Conservation (phyloP, 2,797 vertebrate species). For the Glossophaga mutica region DNA sequence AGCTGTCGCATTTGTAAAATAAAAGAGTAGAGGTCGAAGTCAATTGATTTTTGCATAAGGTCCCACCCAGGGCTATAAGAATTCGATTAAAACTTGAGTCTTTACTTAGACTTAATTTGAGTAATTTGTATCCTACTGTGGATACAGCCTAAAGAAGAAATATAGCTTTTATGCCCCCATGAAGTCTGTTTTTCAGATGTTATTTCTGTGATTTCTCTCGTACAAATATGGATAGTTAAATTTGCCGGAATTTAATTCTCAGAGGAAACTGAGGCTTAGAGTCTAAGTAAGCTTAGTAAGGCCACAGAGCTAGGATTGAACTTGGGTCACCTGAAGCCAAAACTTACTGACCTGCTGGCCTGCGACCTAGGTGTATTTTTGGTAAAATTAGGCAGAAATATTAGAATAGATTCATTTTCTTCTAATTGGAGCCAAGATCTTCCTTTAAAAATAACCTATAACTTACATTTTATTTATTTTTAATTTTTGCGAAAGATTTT, state of each 20-base stretch:
- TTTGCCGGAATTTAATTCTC: too few species aligned
- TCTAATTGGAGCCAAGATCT: neutral
- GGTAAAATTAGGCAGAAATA: neutral
- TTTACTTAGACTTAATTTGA: neutral
- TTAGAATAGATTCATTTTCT: neutral
- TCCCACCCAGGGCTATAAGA: neutral
- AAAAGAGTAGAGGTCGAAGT: neutral
- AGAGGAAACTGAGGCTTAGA: neutral
- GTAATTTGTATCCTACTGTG: neutral
- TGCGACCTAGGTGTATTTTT: neutral
- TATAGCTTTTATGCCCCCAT: neutral
- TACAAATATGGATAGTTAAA: neutral
- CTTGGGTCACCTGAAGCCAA: neutral
- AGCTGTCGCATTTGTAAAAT: constrained; percentile 16
- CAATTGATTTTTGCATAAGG: neutral
- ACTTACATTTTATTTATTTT: neutral
- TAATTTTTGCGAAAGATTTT: neutral
- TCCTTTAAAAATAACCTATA: neutral
- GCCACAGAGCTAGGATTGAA: neutral
- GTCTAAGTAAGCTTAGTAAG: neutral
- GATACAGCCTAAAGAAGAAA: neutral
- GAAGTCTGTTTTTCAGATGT: neutral
- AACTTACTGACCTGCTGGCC: neutral
- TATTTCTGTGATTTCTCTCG: neutral
- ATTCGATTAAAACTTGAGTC: constrained; percentile 27